Evolutionary conservation across 2,888 invertebrate species (phyloP).

Genomic region (Subacronicta megacephala): DNA sequence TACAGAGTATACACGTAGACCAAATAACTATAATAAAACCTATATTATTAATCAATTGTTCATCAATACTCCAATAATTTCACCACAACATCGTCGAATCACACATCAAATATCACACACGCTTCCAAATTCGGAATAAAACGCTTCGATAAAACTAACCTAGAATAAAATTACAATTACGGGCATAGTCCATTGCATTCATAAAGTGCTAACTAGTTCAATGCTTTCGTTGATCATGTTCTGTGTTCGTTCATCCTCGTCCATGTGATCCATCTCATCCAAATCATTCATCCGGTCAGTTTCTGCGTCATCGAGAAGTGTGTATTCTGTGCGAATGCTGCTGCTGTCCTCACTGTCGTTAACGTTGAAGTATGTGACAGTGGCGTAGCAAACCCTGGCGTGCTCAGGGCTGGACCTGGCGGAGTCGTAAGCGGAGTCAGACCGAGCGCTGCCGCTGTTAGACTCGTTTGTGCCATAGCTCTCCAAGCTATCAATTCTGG

Average conservation of each 20-base stretch:
- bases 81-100: conserved; percentile 45
- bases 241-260: conserved; percentile 77
- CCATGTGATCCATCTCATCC: conserved; percentile 63
- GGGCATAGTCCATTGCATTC: conserved; percentile 51
- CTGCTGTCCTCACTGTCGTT: conserved; percentile 85
- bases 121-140: conserved; percentile 38
- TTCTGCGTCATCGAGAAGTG: conserved; percentile 78
- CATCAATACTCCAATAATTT: conserved; percentile 14
- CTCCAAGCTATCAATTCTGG: conserved; percentile 73
- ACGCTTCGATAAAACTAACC: conserved; percentile 12
- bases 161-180: conserved; percentile 9
- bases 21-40: conserved; percentile 11
- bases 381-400: conserved; percentile 78
- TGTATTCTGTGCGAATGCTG: conserved; percentile 84
- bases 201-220: conserved; percentile 83
- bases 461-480: conserved; percentile 73
- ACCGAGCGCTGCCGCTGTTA: conserved; percentile 62
- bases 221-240: conserved; percentile 85
- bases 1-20: conserved; percentile 16
- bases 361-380: conserved; percentile 83
- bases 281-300: conserved; percentile 61
- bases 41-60: conserved; percentile 21
- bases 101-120: conserved; percentile 57
- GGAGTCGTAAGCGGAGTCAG: conserved; percentile 85
- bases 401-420: conserved; percentile 78